Evolutionary conservation across 2,888 invertebrate genomes (phyloP).

Genomic region (Dorcus parallelipipedus): DNA sequence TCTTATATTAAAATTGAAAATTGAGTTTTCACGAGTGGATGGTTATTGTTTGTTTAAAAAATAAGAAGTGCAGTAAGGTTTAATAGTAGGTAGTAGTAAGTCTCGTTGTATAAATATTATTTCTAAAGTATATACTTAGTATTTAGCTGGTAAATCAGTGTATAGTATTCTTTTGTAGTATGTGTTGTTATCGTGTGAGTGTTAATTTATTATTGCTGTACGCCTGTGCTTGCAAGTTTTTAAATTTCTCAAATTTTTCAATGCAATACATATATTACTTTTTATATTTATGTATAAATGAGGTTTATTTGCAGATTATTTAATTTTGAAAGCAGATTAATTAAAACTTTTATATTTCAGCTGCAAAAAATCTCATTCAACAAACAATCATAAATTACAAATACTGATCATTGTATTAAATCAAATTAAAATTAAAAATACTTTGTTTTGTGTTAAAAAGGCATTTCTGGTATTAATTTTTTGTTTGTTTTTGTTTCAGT

Average conservation of each 20-base stretch:
- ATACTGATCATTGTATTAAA: neutral
- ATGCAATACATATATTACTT: conserved; percentile 6
- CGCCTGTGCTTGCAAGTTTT: conserved; percentile 11
- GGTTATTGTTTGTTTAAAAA: neutral
- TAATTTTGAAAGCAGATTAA: neutral
- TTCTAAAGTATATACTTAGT: conserved; percentile 14
- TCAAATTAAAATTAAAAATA: neutral
- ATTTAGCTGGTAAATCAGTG: conserved; percentile 15
- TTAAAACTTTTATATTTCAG: no score
- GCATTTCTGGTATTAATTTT: conserved; percentile 8
- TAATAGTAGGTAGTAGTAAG: neutral
- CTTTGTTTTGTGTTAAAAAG: neutral
- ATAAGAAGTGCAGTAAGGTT: neutral
- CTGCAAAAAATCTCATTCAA: no score
- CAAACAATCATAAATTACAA: neutral
- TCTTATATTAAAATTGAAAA: neutral
- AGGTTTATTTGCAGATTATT: neutral
- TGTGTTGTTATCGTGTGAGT: conserved; percentile 11
- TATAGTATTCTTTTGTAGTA: conserved; percentile 22
- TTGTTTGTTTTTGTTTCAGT: conserved; percentile 6
- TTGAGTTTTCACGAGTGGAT: neutral
- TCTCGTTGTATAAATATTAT: conserved; percentile 15
- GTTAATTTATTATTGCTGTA: conserved; percentile 22
- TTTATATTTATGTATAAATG: neutral
- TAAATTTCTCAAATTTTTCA: conserved; percentile 5